These are phyloP conservation scores for Epirrhoe tristata DNA, from an alignment of 2,888 invertebrate species.

Conservation along the genomic window DNA sequence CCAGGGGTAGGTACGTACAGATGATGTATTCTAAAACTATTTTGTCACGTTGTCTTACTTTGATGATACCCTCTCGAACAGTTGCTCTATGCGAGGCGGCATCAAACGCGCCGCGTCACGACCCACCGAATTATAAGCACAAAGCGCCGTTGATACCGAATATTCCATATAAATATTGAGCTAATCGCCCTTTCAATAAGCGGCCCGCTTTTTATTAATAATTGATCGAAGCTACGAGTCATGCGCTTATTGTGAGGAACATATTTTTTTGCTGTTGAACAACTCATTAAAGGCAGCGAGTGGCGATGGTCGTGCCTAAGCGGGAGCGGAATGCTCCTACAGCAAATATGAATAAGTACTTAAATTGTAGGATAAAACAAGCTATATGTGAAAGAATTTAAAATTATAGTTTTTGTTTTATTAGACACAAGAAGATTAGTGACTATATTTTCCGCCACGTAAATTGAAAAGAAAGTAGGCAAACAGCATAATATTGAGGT, in stretches of 20 bases:
- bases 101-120: constrained; percentile 81
- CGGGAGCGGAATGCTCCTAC: constrained; percentile 5
- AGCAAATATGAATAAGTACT: too few species aligned
- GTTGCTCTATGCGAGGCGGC: constrained; percentile 74
- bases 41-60: constrained; percentile 10
- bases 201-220: constrained; percentile 85
- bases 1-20: neutral
- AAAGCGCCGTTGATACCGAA: constrained; percentile 85
- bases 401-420: too few species aligned
- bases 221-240: constrained; percentile 83
- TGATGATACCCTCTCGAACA: constrained; percentile 57
- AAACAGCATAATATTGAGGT: too few species aligned
- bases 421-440: too few species aligned
- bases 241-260: constrained; percentile 82
- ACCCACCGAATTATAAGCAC: constrained; percentile 84
- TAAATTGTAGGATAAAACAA: too few species aligned
- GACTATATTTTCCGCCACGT: too few species aligned
- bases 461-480: too few species aligned
- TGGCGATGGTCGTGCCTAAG: neutral
- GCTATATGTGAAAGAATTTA: too few species aligned
- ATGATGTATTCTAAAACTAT: neutral
- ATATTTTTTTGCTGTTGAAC: constrained; percentile 77
- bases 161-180: constrained; percentile 86
- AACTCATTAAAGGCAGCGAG: constrained; percentile 72
- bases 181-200: constrained; percentile 86